phyloP scores from a whole-genome alignment of 2,888 invertebrate genomes.

The Lissonota sp. region DNA sequence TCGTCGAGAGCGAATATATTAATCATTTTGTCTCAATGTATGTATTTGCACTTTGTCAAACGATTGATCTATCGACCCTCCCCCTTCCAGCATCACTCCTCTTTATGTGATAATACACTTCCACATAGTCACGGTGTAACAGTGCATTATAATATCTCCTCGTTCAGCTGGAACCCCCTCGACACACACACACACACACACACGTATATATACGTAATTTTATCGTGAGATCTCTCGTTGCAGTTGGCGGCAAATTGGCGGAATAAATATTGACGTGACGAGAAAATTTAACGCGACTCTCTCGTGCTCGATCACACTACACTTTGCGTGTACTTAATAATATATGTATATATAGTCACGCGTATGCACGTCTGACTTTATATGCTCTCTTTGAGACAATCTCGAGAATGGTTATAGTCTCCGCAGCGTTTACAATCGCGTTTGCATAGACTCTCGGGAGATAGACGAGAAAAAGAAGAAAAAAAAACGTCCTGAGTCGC shows the following conservation, averaged over 20 bases:
- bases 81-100: neutral
- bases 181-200: conserved; percentile 52
- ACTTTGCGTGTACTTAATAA: conserved; percentile 9
- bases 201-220: conserved; percentile 53
- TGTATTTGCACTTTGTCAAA: conserved; percentile 15
- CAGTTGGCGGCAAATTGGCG: conserved; percentile 73
- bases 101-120: neutral
- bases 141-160: neutral
- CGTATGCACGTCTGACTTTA: neutral
- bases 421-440: conserved; percentile 56
- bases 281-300: conserved; percentile 64
- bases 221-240: conserved; percentile 69
- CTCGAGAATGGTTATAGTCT: conserved; percentile 37
- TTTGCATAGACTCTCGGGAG: neutral
- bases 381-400: conserved; percentile 49
- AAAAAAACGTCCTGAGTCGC: conserved; percentile 16
- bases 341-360: conserved; percentile 22
- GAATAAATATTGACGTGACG: conserved; percentile 73
- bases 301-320: conserved; percentile 42
- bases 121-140: neutral
- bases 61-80: conserved; percentile 5
- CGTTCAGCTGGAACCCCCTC: conserved; percentile 1
- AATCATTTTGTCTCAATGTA: conserved; percentile 38
- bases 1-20: conserved; percentile 20
- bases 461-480: conserved; percentile 35